Evolutionary conservation across 2,888 invertebrate species (phyloP).

Genomic region (Agrochola circellaris): DNA sequence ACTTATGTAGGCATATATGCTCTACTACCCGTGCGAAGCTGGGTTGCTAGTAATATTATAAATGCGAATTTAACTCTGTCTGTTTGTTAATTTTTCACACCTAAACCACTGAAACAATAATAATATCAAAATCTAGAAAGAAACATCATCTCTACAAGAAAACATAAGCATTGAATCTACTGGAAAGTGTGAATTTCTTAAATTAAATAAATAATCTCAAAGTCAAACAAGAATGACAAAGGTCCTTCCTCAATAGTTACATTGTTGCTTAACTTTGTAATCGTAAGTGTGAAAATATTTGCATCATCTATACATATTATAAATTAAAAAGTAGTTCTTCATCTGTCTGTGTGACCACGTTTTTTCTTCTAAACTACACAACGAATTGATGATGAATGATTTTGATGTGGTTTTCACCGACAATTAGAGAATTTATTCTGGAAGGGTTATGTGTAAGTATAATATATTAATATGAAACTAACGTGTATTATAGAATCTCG

Average conservation of each 20-base stretch:
- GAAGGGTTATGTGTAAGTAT: no score
- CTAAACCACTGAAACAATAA: background rate
- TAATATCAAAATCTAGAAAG: background rate
- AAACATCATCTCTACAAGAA: background rate
- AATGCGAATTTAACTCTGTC: background rate
- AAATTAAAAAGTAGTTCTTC: background rate
- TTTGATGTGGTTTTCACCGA: background rate
- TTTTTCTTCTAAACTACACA: background rate
- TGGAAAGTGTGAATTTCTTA: background rate
- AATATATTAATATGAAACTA: background rate
- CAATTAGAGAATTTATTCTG: background rate
- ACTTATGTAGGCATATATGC: background rate
- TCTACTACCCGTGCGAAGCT: background rate
- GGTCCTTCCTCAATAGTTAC: constrained; percentile 23
- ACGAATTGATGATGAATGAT: no score
- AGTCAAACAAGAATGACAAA: constrained; percentile 8
- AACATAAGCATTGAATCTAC: background rate
- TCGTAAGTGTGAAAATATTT: constrained; percentile 21
- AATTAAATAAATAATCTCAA: constrained; percentile 9
- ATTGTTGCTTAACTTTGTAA: background rate
- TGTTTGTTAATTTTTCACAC: background rate
- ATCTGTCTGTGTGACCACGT: background rate
- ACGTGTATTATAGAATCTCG: background rate
- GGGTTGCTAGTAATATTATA: background rate
- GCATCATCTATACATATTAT: background rate